Conservation (phyloP, 2,113 vertebrate species). For the Rana temporaria region DNA sequence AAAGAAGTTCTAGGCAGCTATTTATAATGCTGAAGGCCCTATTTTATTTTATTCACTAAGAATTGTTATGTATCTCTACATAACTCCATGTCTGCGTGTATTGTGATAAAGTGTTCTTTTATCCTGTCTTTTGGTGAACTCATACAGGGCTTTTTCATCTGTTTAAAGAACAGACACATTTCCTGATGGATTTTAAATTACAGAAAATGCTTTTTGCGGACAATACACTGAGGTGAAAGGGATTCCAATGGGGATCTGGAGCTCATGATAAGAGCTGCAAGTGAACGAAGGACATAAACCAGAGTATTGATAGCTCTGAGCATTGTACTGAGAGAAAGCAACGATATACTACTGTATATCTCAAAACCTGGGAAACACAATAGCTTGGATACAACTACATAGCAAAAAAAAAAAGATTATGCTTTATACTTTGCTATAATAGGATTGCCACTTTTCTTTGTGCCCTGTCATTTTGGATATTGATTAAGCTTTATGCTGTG, state of each 20-base stretch:
- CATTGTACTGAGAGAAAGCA: neutral
- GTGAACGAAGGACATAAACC: slow-evolving; percentile 13
- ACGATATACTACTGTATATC: neutral
- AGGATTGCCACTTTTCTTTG: no score
- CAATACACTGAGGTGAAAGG: slow-evolving; percentile 2
- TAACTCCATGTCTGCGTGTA: slow-evolving; percentile 3
- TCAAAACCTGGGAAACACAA: slow-evolving; percentile 17
- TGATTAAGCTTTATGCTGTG: no score
- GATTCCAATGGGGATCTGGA: slow-evolving; percentile 33
- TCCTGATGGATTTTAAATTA: slow-evolving; percentile 12
- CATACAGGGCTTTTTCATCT: slow-evolving; percentile 16
- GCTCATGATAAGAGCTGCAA: slow-evolving; percentile 24
- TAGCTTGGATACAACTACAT: no score
- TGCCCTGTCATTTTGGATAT: no score
- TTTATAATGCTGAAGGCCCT: neutral
- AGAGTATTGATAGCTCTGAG: neutral
- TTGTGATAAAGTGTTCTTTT: slow-evolving; percentile 26
- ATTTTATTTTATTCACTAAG: neutral
- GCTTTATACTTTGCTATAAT: no score
- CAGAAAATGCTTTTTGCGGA: slow-evolving; percentile 10
- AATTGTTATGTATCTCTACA: slow-evolving; percentile 2
- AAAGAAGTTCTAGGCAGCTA: neutral
- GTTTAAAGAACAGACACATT: neutral
- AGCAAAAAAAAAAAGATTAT: no score
- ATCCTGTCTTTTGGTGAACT: slow-evolving; percentile 1